phyloP scores from a whole-genome alignment of 2,888 invertebrate genomes.

The Nomada hirtipes region DNA sequence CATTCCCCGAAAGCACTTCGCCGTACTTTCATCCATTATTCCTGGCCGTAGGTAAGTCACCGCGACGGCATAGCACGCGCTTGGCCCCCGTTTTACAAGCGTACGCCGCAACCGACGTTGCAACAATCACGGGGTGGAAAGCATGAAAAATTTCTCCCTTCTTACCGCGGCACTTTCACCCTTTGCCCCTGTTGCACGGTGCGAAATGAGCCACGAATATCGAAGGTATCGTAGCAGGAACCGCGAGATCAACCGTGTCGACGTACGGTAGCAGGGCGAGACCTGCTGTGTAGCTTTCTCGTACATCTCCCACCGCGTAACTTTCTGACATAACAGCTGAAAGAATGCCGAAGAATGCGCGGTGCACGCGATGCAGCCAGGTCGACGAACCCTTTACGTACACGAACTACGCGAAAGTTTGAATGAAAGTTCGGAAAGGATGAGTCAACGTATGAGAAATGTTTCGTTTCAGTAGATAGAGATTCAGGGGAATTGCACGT shows the following conservation, averaged over 20 bases:
- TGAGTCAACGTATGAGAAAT: constrained; percentile 22
- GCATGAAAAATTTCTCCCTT: constrained; percentile 43
- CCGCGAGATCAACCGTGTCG: constrained; percentile 41
- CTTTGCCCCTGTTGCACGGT: neutral
- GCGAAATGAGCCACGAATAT: constrained; percentile 34
- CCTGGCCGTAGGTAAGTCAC: constrained; percentile 52
- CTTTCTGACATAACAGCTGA: constrained; percentile 34
- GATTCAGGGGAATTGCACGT: constrained; percentile 39
- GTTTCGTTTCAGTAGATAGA: constrained; percentile 33
- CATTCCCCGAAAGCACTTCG: constrained; percentile 60
- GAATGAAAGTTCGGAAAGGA: constrained; percentile 30
- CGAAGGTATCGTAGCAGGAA: constrained; percentile 22
- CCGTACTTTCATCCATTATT: constrained; percentile 71
- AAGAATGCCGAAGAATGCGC: constrained; percentile 40
- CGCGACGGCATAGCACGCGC: constrained; percentile 27
- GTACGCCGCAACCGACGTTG: neutral
- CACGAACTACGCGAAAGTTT: constrained; percentile 29
- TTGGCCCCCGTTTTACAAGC: constrained; percentile 4
- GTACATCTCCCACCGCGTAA: constrained; percentile 22
- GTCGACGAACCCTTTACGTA: constrained; percentile 37
- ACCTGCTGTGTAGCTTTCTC: constrained; percentile 5
- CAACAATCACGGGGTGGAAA: constrained; percentile 13
- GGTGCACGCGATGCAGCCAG: constrained; percentile 39
- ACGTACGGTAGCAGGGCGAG: constrained; percentile 26
- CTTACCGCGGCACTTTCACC: constrained; percentile 18